Conservation (phyloP, 2,113 vertebrate genomes). For the Campylorhamphus procurvoides region DNA sequence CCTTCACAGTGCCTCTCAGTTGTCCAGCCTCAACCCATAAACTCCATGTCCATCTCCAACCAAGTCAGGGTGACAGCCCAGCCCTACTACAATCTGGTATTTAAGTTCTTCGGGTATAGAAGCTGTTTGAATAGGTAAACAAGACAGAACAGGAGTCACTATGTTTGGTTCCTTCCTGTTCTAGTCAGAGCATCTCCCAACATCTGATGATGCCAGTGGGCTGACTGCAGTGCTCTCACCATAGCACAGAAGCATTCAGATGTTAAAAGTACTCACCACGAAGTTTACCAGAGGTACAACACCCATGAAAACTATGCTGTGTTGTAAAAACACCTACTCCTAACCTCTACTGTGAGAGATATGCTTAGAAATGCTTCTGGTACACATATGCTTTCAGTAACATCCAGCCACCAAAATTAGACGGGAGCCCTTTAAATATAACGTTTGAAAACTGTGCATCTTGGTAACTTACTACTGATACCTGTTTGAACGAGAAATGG, state of each 20-base stretch:
- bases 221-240: neutral
- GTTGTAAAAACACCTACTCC: neutral
- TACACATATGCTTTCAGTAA: neutral
- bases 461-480: neutral
- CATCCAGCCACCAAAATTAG: neutral
- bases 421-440: neutral
- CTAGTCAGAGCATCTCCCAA: neutral
- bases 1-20: neutral
- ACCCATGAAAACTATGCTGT: neutral
- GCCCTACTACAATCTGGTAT: neutral
- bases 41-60: neutral
- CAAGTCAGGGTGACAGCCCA: neutral
- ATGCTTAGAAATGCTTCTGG: neutral
- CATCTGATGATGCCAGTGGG: neutral
- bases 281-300: neutral
- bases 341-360: neutral
- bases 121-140: neutral
- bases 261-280: neutral
- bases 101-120: neutral
- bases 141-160: neutral
- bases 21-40: neutral
- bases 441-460: neutral
- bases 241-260: neutral
- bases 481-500: neutral
- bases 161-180: neutral